Conservation (phyloP, 2,888 invertebrate species). For the Cryptus viduatorius region DNA sequence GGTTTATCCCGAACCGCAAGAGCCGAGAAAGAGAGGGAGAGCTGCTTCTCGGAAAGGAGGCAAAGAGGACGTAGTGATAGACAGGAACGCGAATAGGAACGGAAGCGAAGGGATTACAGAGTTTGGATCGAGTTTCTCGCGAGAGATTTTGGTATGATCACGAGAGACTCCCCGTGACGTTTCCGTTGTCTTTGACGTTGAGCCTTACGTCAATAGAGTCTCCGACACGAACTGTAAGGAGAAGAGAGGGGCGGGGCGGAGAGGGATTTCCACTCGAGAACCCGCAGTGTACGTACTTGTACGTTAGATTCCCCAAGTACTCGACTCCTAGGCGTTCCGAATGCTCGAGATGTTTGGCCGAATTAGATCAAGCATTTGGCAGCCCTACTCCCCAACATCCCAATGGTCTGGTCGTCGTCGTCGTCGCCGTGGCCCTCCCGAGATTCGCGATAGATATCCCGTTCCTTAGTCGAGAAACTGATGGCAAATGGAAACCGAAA, state of each 20-base stretch:
- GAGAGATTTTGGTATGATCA: conserved; percentile 49
- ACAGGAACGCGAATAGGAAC: conserved; percentile 27
- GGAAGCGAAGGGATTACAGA: conserved; percentile 50
- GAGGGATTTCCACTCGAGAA: conserved; percentile 30
- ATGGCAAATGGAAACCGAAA: conserved; percentile 41
- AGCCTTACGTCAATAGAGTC: conserved; percentile 55
- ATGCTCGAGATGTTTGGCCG: conserved; percentile 60
- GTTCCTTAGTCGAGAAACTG: conserved; percentile 37
- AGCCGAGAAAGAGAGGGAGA: conserved; percentile 34
- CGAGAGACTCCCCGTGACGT: conserved; percentile 34
- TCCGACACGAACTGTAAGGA: background rate
- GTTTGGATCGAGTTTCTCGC: conserved; percentile 58
- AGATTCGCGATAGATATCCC: conserved; percentile 43
- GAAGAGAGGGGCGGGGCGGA: background rate
- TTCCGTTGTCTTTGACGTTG: conserved; percentile 59
- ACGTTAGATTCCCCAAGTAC: conserved; percentile 21
- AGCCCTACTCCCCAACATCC: conserved; percentile 16
- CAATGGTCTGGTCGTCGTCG: conserved; percentile 10
- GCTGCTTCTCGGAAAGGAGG: conserved; percentile 29
- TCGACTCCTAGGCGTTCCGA: conserved; percentile 52
- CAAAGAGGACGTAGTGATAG: conserved; percentile 24
- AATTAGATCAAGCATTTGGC: conserved; percentile 63
- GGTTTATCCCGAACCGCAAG: conserved; percentile 52
- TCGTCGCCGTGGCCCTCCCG: background rate
- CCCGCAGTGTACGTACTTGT: conserved; percentile 19